Evolutionary conservation across 2,888 invertebrate genomes (phyloP), one percentile per base, ranked within the genome.

Genomic region (Acleris laterana): DNA sequence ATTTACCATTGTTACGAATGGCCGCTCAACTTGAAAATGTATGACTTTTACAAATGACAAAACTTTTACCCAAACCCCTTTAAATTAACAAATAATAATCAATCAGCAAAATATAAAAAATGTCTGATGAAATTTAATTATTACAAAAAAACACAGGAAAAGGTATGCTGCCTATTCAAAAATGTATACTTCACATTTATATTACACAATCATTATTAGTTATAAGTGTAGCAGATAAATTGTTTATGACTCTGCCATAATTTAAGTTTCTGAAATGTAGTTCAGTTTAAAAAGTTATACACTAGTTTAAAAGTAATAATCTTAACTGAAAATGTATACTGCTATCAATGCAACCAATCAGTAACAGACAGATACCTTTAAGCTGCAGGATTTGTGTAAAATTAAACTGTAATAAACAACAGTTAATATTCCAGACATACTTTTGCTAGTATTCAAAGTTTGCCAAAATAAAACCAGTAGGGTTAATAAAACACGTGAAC

Each of bases 401-500:
- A 19, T 20, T 22, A 55, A 53, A 56, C 20, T 13, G 17, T 42
- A 50, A 25, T 25, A 6, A 44, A 46, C 48, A 66, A 50, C 48
- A 55, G 53, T 28, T 51, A 19, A 5, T 20, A 44, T 46, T n/a
- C 9, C 42, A 57, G 28, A 49, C 19, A 62, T 32, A 55, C 50
- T 63, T 56, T 56, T 61, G 50, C 56, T 66, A 19, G 19, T 25
- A n/a, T 11, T 19, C 57, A 25, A 65, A 66, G 19, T 62, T 60
- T 63, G 51, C 52, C 58, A 62, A 17, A n/a, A 44, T 25, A 50
- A 62, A 62, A 50, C 50, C 44, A 57, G 20, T 55, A 19, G 56
- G 65, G 51, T 66, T 66, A 66, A 25, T 62, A 19, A 57, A 65
- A 66, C 51, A 66, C 48, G 66, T 61, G 66, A 62, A 66, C 66